These are phyloP conservation scores for Siniperca knerii DNA, from an alignment of 2,113 vertebrate genomes.

Conservation along the genomic window DNA sequence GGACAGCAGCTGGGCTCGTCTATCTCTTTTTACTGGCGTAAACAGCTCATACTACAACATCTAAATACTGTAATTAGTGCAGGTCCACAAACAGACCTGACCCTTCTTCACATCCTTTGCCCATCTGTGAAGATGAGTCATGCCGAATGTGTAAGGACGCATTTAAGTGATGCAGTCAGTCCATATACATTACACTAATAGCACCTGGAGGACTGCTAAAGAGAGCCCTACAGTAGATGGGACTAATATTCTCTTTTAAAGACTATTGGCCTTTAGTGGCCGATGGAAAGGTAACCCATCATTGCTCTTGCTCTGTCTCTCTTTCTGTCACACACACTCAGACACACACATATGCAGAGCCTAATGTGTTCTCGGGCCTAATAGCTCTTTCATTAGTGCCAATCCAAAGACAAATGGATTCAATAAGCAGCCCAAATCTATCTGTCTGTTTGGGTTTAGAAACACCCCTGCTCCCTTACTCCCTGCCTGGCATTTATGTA, in stretches of 20 bases:
- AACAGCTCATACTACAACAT: slow-evolving; percentile 56
- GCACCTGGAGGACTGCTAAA: slow-evolving; percentile 49
- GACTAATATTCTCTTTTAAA: slow-evolving; percentile 62
- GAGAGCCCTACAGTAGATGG: slow-evolving; percentile 4
- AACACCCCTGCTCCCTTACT: slow-evolving; percentile 38
- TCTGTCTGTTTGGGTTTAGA: slow-evolving; percentile 76
- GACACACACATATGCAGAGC: slow-evolving; percentile 26
- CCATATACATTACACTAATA: slow-evolving; percentile 48
- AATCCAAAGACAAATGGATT: slow-evolving; percentile 77
- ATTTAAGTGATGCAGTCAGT: slow-evolving; percentile 43
- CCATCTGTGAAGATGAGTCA: slow-evolving; percentile 71
- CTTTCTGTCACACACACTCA: slow-evolving; percentile 17
- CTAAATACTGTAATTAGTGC: slow-evolving; percentile 67
- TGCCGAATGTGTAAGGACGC: slow-evolving; percentile 47
- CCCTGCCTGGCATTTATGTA: slow-evolving; percentile 43
- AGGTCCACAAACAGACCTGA: slow-evolving; percentile 58
- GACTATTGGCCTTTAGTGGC: slow-evolving; percentile 32
- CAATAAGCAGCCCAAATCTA: slow-evolving; percentile 74
- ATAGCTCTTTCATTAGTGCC: slow-evolving; percentile 80
- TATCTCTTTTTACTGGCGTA: slow-evolving; percentile 40
- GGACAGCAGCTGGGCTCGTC: slow-evolving; percentile 48
- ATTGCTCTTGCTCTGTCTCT: slow-evolving; percentile 11
- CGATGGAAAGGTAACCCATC: slow-evolving; percentile 38
- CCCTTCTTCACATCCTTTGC: slow-evolving; percentile 46
- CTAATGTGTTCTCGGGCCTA: slow-evolving; percentile 69